Percentiles rank a stretch among this genome's conserved stretches.
Evolutionary conservation across 2,113 vertebrate species (phyloP).

Genomic region (Siniperca knerii): DNA sequence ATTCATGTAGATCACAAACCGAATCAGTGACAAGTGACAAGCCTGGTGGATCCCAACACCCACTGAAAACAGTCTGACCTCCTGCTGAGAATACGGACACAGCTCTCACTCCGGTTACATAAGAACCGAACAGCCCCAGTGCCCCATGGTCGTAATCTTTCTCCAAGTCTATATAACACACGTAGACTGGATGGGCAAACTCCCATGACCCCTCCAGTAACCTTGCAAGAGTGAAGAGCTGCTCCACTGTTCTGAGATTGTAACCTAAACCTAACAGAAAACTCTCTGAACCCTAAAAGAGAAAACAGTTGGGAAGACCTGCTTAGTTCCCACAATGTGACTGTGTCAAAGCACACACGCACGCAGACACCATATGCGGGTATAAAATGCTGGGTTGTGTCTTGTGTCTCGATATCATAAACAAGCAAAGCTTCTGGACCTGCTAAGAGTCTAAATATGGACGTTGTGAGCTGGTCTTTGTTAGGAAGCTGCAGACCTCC

Average conservation of each 20-base stretch:
- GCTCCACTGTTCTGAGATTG: neutral
- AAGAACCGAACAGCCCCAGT: neutral
- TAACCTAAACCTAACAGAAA: neutral
- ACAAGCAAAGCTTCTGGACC: conserved; percentile 51
- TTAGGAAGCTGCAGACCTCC: conserved; percentile 46
- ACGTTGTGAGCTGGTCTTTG: conserved; percentile 56
- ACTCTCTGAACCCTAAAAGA: neutral
- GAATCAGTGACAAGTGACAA: neutral
- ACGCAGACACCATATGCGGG: conserved; percentile 56
- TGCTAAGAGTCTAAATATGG: conserved; percentile 71
- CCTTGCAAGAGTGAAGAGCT: too few relatives aligned
- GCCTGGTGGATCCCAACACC: neutral
- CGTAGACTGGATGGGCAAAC: neutral
- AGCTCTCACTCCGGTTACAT: neutral
- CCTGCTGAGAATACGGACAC: neutral
- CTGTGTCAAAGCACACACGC: neutral
- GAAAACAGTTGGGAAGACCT: neutral
- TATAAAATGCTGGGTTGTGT: conserved; percentile 49
- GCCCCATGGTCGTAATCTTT: neutral
- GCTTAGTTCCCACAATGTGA: neutral
- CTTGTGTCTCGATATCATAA: conserved; percentile 53
- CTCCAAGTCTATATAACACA: neutral
- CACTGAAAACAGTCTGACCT: neutral
- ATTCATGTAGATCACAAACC: neutral
- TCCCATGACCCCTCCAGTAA: neutral